Conservation (phyloP, 2,113 vertebrate species). For the Crotalus horridus region DNA sequence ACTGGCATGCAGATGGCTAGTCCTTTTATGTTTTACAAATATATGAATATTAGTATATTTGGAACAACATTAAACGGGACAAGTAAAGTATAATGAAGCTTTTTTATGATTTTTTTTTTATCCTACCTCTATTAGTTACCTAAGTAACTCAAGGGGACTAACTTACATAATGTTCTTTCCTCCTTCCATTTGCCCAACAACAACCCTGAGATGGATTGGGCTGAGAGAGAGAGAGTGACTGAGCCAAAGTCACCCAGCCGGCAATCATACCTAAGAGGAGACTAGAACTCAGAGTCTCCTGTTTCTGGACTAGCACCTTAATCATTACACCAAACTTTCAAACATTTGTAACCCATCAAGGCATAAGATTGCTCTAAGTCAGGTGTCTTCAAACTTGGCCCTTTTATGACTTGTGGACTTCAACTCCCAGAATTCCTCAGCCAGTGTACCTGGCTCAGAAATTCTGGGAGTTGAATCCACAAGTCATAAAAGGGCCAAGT, state of each 20-base stretch:
- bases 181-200: background rate
- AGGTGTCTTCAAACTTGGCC: too few species aligned
- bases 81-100: background rate
- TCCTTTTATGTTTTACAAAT: background rate
- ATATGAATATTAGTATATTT: background rate
- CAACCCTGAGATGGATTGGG: background rate
- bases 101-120: background rate
- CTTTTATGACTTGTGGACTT: too few species aligned
- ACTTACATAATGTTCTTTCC: background rate
- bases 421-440: too few species aligned
- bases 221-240: background rate
- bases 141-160: background rate
- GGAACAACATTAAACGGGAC: background rate
- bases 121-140: background rate
- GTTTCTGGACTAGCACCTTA: background rate
- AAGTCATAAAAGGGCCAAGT: too few species aligned
- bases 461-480: too few species aligned
- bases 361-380: background rate
- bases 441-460: too few species aligned
- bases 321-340: background rate
- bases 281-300: background rate
- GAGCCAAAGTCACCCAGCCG: background rate
- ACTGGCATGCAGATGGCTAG: background rate
- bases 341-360: background rate
- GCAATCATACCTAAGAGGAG: background rate